phyloP scores from a whole-genome alignment of 2,888 invertebrate species.

The Megaustenia siamemsis region DNA sequence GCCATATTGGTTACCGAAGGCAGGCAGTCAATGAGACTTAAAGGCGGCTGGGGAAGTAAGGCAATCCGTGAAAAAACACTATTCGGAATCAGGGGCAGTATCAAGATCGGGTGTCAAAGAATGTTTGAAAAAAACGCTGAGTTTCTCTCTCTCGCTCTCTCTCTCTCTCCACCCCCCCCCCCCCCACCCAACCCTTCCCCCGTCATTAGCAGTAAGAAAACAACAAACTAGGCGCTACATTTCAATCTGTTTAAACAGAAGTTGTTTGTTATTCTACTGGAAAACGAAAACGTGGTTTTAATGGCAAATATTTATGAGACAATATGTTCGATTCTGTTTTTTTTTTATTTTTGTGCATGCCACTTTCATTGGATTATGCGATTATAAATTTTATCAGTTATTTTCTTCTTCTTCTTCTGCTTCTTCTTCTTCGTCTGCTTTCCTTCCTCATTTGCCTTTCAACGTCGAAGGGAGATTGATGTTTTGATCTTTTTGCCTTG shows the following conservation, averaged over 20 bases:
- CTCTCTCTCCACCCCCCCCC: too few relatives aligned
- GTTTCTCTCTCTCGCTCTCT: too few relatives aligned
- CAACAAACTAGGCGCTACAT: constrained; percentile 26
- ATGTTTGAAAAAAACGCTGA: constrained; percentile 36
- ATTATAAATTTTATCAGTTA: too few relatives aligned
- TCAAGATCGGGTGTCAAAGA: constrained; percentile 47
- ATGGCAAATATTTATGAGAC: not conserved
- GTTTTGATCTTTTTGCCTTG: too few relatives aligned
- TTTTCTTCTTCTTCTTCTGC: too few relatives aligned
- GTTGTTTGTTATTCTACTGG: constrained; percentile 14
- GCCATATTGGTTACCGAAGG: not conserved
- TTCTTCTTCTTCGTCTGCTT: too few relatives aligned
- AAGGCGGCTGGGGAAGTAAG: not conserved
- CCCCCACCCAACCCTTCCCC: not conserved
- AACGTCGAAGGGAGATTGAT: too few relatives aligned
- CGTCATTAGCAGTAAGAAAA: constrained; percentile 46
- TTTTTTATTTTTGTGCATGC: too few relatives aligned
- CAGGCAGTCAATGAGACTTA: not conserved
- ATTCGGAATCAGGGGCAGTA: constrained; percentile 15
- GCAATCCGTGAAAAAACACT: constrained; percentile 1
- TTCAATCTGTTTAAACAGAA: not conserved
- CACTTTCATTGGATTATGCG: too few relatives aligned
- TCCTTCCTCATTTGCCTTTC: too few relatives aligned
- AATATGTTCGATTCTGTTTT: too few relatives aligned
- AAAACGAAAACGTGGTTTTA: not conserved